Percentiles rank a stretch among this genome's conserved stretches.
Evolutionary conservation across 2,888 invertebrate species (phyloP).

Genomic region (Meandrusa payeni): DNA sequence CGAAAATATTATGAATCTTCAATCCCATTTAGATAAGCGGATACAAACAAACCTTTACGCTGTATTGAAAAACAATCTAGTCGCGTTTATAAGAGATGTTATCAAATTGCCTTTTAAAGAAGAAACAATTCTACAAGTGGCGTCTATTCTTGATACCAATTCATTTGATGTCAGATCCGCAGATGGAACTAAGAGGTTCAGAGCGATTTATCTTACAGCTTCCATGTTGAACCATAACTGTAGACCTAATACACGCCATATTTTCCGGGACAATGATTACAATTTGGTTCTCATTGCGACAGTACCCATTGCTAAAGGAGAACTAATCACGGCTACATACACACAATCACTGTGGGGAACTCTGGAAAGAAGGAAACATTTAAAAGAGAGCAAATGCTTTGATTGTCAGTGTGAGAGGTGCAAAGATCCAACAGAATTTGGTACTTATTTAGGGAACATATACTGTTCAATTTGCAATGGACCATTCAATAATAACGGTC

Average conservation of each 20-base stretch:
- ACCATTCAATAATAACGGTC: conserved; percentile 43
- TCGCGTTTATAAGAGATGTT: conserved; percentile 82
- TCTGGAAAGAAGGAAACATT: conserved; percentile 81
- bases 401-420: conserved; percentile 85
- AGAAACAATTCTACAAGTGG: conserved; percentile 79
- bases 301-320: conserved; percentile 83
- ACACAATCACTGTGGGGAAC: conserved; percentile 87
- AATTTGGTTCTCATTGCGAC: conserved; percentile 84
- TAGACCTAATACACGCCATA: conserved; percentile 85
- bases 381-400: conserved; percentile 84
- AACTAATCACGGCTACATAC: conserved; percentile 84
- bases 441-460: conserved; percentile 82
- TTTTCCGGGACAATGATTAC: conserved; percentile 81
- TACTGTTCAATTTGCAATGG: conserved; percentile 83
- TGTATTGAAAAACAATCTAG: conserved; percentile 81
- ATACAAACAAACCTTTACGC: conserved; percentile 81
- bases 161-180: conserved; percentile 84
- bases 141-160: conserved; percentile 87
- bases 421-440: conserved; percentile 85
- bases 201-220: conserved; percentile 84
- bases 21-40: conserved; percentile 83
- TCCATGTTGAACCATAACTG: conserved; percentile 88
- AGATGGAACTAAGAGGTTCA: conserved; percentile 70
- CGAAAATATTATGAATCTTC: conserved; percentile 75
- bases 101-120: conserved; percentile 79